phyloP scores from a whole-genome alignment of 2,888 invertebrate species.

The Hypomecis atomaria region DNA sequence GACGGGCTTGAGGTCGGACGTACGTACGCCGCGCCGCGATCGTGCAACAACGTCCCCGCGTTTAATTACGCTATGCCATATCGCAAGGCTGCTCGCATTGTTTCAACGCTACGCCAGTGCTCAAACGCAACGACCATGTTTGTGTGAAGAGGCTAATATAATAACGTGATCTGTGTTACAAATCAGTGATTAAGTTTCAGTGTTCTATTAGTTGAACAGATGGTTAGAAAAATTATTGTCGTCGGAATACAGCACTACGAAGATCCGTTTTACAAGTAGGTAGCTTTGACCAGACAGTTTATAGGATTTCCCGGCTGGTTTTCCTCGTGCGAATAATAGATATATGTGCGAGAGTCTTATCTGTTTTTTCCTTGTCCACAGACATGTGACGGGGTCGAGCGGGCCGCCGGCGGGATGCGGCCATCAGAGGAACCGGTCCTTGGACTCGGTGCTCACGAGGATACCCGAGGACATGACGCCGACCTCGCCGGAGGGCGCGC shows the following conservation, averaged over 20 bases:
- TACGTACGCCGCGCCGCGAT: constrained; percentile 42
- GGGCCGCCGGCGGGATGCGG: constrained; percentile 85
- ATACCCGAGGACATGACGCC: constrained; percentile 93
- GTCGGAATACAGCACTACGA: constrained; percentile 78
- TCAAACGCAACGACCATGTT: constrained; percentile 61
- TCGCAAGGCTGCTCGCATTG: constrained; percentile 64
- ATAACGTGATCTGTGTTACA: constrained; percentile 48
- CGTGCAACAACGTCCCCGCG: constrained; percentile 52
- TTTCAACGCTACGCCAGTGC: constrained; percentile 59
- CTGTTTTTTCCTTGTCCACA: constrained; percentile 64
- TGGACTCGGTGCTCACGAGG: constrained; percentile 95
- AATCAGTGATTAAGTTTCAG: constrained; percentile 57
- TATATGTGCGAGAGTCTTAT: constrained; percentile 39
- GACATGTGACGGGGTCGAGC: constrained; percentile 77
- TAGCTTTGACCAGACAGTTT: constrained; percentile 40
- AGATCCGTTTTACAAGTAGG: constrained; percentile 80
- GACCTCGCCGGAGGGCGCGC: constrained; percentile 76
- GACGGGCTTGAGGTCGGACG: constrained; percentile 62
- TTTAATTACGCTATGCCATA: constrained; percentile 65
- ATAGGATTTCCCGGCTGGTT: constrained; percentile 36
- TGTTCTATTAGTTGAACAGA: constrained; percentile 57
- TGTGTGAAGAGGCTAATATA: constrained; percentile 61
- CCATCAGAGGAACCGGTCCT: constrained; percentile 94
- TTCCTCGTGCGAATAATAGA: constrained; percentile 36
- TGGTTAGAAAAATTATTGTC: constrained; percentile 80